Base-by-base conservation (phyloP, 2,888 invertebrate genomes). In the Brachycybe producta region DNA sequence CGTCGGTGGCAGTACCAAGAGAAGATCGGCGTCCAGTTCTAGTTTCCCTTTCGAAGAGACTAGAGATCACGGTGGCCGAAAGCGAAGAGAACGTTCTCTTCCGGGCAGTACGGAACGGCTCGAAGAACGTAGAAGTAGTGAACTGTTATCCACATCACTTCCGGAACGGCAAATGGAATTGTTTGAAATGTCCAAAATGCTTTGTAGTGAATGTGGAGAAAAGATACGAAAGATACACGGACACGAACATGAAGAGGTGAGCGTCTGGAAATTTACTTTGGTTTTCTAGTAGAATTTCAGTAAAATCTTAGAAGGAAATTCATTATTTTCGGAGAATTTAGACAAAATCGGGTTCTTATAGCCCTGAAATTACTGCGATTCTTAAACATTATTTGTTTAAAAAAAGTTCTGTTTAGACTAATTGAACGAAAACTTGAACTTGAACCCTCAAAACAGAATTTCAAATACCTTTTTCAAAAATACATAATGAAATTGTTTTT, bases 191-290 rank as follows among this genome's bases (percentile, higher is more conserved):
- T 54, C 53, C 23, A 53, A 52, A 43, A 50, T 54, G 15, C 41
- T 56, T 2, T 57, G 57, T 46, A 54, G 52, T 2, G 56, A 57
- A 26, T 57, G 57, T 19, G 56, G 57, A n/a, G 56, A 56, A 27
- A 54, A 52, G 23, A 26, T 56, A 8, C 45, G 51, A 26, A 49
- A 34, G 27, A 49, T 49, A 11, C 48, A 48, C 19, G 49, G 24
- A 2, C 42, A 34, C 15, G 49, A 49, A 17, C 5, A 24, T 2
- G 13, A 21, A 7, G 49, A 49, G 49, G 49, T 23, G 2, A 24
- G 7, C 28, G n/a, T 32, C 21, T 11, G 7, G 1, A 2, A 1
- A 2, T 2, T 46, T n/a, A 39, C 3, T 15, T 26, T 11, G 32
- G 5, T 19, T 35, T 35, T 21, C n/a, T 13, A n/a, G 4, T 8